Evolutionary conservation across 2,888 invertebrate genomes (phyloP).

Genomic region (Sarcophaga caerulescens): DNA sequence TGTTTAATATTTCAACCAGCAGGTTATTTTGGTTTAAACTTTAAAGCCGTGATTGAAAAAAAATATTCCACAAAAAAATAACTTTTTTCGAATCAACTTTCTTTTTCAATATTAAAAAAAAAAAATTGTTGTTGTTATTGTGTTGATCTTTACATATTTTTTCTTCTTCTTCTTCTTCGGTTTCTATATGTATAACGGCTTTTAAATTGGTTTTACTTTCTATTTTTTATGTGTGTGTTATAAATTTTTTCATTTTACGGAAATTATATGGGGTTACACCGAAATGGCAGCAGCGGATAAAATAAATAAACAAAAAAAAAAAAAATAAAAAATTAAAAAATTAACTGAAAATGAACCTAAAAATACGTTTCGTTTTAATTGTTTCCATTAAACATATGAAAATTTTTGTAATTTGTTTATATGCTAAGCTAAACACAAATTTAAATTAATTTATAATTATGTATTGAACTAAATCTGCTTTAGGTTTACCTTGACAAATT

Average conservation of each 20-base stretch:
- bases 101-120: slow-evolving; percentile 63
- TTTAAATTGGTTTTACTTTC: slow-evolving; percentile 62
- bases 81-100: slow-evolving; percentile 52
- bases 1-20: slow-evolving; percentile 32
- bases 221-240: slow-evolving; percentile 32
- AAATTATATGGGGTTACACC: slow-evolving; percentile 50
- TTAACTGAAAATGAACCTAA: no score
- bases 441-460: not conserved
- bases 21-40: slow-evolving; percentile 35
- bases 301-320: slow-evolving; percentile 10
- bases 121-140: not conserved
- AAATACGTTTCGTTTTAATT: slow-evolving; percentile 2
- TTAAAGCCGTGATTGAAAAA: not conserved
- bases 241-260: slow-evolving; percentile 31
- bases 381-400: not conserved
- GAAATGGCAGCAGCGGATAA: slow-evolving; percentile 17
- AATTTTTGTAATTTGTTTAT: slow-evolving; percentile 1
- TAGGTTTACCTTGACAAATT: slow-evolving; percentile 44
- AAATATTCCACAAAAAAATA: not conserved
- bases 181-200: slow-evolving; percentile 20
- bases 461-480: not conserved
- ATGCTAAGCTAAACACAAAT: slow-evolving; percentile 1
- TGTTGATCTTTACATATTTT: not conserved
- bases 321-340: not conserved
- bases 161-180: slow-evolving; percentile 34